Base-by-base conservation (phyloP, 2,797 vertebrate genomes). In the Danio aesculapii region DNA sequence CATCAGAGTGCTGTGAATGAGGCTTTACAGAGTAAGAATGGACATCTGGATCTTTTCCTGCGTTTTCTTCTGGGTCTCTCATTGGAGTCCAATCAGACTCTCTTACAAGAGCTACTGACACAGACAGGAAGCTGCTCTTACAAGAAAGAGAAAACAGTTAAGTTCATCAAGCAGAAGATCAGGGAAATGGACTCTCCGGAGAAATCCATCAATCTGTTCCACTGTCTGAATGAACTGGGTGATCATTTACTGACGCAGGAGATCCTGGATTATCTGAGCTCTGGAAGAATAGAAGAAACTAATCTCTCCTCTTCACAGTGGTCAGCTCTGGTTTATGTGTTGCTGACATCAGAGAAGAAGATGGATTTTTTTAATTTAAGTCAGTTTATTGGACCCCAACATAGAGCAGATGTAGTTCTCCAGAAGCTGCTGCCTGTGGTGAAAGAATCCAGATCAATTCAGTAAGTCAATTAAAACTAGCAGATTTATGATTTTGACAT, bases 301-400 rank as follows among this genome's bases (percentile, higher is more conserved):
- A 1, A 57, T 19, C 61, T 74, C 61, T 67, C 70, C 11, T 7
- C 79, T 39, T 80, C 17, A 55, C 62, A 55, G 50, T 75, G 72
- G 55, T 69, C 21, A 71, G 30, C 68, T 17, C 1, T 71, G 16
- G 21, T 55, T n/a, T 71, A 11, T 55, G 14, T 71, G 14, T 44
- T 77, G 8, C 12, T 77, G 17, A 77, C 75, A 41, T 58, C 75
- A 77, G 21, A 44, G 6, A 0, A 81, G 63, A 21, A 53, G 3
- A 13, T 75, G 17, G 46, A 81, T 12, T 5, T 0, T 0, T 81
- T 81, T 69, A 0, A 6, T 2, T 8, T 81, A 12, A 17, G 61
- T 0, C 5, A 4, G 8, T 82, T 76, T 47, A 10, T 6, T 6
- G 43, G 43, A 17, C 0, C 0, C 0, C 14, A 64, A 19, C 16